Base-by-base conservation (phyloP, 1,140 invertebrate genomes). In the Lasaia peninsularis region DNA sequence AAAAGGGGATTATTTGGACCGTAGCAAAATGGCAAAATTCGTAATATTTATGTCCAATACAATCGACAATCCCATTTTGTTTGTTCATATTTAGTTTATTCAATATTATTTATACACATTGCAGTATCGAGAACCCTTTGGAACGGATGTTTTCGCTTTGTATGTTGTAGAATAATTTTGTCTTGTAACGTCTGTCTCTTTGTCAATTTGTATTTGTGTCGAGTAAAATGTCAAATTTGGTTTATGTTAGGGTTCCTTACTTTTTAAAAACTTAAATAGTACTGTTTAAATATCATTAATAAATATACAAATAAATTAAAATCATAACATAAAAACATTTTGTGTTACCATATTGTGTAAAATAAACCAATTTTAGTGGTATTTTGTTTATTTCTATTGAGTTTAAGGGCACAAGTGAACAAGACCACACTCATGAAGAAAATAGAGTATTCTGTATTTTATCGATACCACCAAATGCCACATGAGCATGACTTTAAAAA, bases 41-140 rank as follows among this genome's bases (percentile, higher is more conserved):
- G 67, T 63, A 71, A 80, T 86, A 80, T 84, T 82, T 84, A 76
- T 79, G 70, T 67, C 62, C 62, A 62, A 67, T 73, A 60, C 60
- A 62, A 73, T 72, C 75, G 63, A 66, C 49, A 35, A 56, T 40
- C 60, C 56, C 69, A 77, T 78, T 62, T 50, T 82, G 77, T 86
- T 84, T 86, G 75, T 81, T 71, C 83, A 86, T 75, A 81, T 84
- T 83, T 70, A 70, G 68, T 80, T 75, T 67, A 78, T 75, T 72
- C 70, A 70, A 63, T 67, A 68, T 64, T 67, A 60, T 63, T 63
- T 58, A 52, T 16, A 55, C 61, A 65, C 63, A 60, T 59, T 63
- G 32, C 51, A 54, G 21, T 35, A 54, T 54, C 12, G 35, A 6
- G 14, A 40, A 75, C 61, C 72, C 73, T 77, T 80, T 74, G 18